These are phyloP conservation scores for Leucosticte australis DNA, from an alignment of 2,113 vertebrate species.

Conservation along the genomic window DNA sequence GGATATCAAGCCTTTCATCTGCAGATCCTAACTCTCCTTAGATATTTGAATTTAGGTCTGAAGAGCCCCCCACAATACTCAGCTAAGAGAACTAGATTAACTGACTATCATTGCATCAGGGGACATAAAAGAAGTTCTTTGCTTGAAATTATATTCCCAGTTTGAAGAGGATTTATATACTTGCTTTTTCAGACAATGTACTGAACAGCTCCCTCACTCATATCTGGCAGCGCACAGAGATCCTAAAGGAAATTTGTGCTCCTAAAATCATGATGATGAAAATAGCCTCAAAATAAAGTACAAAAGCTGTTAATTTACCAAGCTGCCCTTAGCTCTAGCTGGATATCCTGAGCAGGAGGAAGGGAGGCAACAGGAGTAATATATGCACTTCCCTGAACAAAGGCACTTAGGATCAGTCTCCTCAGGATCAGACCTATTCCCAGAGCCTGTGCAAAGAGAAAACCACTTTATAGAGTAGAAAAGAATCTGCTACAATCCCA, in stretches of 20 bases:
- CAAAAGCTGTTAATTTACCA: neutral
- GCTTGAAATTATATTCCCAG: neutral
- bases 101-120: neutral
- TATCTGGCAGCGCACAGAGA: neutral
- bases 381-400: rapidly evolving
- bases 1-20: neutral
- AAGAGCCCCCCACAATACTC: neutral
- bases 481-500: neutral
- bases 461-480: neutral
- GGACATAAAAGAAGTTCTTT: neutral
- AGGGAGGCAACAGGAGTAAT: neutral
- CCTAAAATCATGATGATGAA: neutral
- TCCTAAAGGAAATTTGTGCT: neutral
- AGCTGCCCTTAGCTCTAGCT: neutral
- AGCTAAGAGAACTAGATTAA: neutral
- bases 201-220: neutral
- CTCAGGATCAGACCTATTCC: neutral
- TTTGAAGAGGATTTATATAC: neutral
- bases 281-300: neutral
- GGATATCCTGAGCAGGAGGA: neutral
- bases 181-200: neutral
- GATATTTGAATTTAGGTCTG: neutral
- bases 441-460: neutral
- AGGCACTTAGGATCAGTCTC: neutral
- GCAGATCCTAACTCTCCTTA: neutral